Evolutionary conservation across 2,888 invertebrate species (phyloP).

Genomic region (Leistus spinibarbis): DNA sequence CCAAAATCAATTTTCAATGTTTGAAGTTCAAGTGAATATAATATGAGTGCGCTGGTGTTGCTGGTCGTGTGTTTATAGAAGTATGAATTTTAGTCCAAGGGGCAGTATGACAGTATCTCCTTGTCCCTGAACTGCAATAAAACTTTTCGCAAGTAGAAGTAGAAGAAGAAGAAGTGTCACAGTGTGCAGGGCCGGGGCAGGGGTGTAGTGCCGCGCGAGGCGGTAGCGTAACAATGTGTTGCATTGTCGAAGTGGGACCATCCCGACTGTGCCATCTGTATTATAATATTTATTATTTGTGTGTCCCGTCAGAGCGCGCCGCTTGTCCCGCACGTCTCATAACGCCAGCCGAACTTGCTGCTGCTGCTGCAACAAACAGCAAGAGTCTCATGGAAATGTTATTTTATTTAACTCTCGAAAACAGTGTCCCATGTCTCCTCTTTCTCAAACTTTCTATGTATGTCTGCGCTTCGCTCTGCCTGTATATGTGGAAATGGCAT

Average conservation of each 20-base stretch:
- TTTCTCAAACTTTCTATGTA: slow-evolving; percentile 53
- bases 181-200: slow-evolving; percentile 31
- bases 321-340: slow-evolving; percentile 54
- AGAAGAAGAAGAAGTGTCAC: slow-evolving; percentile 52
- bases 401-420: slow-evolving; percentile 56
- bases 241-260: slow-evolving; percentile 53
- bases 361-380: neutral
- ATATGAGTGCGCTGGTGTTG: slow-evolving; percentile 40
- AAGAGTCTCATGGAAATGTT: slow-evolving; percentile 53
- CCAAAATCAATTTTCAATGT: neutral
- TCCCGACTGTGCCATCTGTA: slow-evolving; percentile 51
- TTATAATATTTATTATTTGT: slow-evolving; percentile 61
- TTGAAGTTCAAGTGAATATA: neutral
- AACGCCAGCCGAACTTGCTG: slow-evolving; percentile 46
- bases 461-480: neutral
- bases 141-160: slow-evolving; percentile 59
- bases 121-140: slow-evolving; percentile 54
- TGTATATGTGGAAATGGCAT: slow-evolving; percentile 49
- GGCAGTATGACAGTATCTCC: neutral
- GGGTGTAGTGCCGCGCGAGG: neutral
- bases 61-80: slow-evolving; percentile 43
- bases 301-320: slow-evolving; percentile 54
- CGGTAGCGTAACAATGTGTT: slow-evolving; percentile 57
- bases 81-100: neutral
- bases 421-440: slow-evolving; percentile 55